Evolutionary conservation across 2,113 vertebrate species (phyloP).

Genomic region (Tinamus guttatus): DNA sequence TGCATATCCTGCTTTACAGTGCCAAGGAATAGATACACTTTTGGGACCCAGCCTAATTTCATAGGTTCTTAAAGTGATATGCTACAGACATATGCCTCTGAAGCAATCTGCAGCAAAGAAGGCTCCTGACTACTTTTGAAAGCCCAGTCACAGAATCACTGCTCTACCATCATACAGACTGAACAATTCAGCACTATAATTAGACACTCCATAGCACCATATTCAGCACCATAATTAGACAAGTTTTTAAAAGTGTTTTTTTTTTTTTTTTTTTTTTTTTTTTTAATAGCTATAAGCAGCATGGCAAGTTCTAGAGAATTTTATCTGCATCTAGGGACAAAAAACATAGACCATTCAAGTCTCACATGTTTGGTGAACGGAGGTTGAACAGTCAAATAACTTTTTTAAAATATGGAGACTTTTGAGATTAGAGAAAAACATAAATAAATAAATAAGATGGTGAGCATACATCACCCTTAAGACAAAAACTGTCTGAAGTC

Average conservation of each 20-base stretch:
- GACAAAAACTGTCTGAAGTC: background rate
- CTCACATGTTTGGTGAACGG: background rate
- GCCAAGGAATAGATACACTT: no score
- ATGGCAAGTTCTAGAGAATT: background rate
- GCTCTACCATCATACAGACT: background rate
- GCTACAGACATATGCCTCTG: background rate
- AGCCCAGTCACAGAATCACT: background rate
- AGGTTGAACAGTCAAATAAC: background rate
- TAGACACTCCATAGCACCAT: no score
- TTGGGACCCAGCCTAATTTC: background rate
- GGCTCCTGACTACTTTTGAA: background rate
- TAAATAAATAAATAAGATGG: background rate
- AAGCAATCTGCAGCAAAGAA: background rate
- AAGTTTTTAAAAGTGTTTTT: background rate
- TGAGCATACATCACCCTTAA: background rate
- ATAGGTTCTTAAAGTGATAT: background rate
- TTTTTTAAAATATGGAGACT: background rate
- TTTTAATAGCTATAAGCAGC: no score
- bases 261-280: no score
- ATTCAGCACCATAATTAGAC: background rate
- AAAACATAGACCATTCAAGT: background rate
- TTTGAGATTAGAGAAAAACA: background rate
- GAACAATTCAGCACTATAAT: background rate
- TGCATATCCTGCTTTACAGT: no score
- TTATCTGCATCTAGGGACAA: background rate